Evolutionary conservation across 2,113 vertebrate genomes (phyloP).

Genomic region (Diglossa brunneiventris): DNA sequence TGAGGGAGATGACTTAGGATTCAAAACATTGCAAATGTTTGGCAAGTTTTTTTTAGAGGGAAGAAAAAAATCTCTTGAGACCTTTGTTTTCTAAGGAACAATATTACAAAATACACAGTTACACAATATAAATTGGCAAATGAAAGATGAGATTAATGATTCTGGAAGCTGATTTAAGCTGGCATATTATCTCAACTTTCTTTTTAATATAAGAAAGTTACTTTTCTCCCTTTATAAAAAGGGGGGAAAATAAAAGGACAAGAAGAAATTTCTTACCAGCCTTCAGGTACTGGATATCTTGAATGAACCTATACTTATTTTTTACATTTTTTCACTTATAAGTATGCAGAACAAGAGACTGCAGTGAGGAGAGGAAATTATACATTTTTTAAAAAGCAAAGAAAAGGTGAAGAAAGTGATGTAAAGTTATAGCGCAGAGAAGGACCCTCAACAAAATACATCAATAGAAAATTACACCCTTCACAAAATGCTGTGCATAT

Average conservation of each 20-base stretch:
- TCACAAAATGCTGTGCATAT: background rate
- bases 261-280: background rate
- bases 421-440: background rate
- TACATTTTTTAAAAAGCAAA: background rate
- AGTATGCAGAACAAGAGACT: background rate
- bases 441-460: background rate
- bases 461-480: background rate
- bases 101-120: slow-evolving; percentile 68
- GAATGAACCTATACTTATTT: background rate
- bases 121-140: slow-evolving; percentile 61
- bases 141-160: slow-evolving; percentile 39
- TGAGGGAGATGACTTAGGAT: slow-evolving; percentile 32
- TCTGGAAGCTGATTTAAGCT: slow-evolving; percentile 20
- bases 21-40: slow-evolving; percentile 53
- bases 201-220: background rate
- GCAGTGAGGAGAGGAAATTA: background rate
- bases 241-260: fast-evolving
- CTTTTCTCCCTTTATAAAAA: background rate
- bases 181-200: background rate
- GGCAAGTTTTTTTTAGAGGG: slow-evolving; percentile 40
- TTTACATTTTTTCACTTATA: background rate
- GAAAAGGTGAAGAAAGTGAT: background rate
- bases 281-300: background rate
- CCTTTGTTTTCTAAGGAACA: slow-evolving; percentile 60
- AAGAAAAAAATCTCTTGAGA: slow-evolving; percentile 56